These are phyloP conservation scores for Acrocera orbiculus DNA, from an alignment of 2,888 invertebrate species.

Conservation along the genomic window DNA sequence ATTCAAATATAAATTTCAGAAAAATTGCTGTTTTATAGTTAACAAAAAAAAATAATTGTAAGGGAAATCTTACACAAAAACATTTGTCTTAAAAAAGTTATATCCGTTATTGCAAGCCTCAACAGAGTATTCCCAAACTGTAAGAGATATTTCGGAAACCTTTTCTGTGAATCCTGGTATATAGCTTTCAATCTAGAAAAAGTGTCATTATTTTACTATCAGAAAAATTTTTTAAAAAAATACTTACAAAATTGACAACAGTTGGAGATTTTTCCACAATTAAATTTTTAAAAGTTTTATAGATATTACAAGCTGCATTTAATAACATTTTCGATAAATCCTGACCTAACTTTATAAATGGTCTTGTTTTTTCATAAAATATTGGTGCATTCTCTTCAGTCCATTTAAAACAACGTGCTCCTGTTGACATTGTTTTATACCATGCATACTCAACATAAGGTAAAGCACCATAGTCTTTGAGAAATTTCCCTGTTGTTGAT, in stretches of 20 bases:
- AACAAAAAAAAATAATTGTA: no score
- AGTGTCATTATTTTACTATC: constrained; percentile 4
- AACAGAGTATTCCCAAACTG: constrained; percentile 31
- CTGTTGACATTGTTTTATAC: constrained; percentile 40
- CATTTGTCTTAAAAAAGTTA: constrained; percentile 51
- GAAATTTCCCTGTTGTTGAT: constrained; percentile 43
- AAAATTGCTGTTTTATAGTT: no score
- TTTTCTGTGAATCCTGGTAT: constrained; percentile 53
- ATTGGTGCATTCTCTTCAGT: constrained; percentile 50
- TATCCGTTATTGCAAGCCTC: constrained; percentile 37
- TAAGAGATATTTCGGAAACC: constrained; percentile 35
- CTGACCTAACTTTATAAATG: constrained; percentile 41
- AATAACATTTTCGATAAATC: constrained; percentile 38
- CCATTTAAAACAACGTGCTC: constrained; percentile 45
- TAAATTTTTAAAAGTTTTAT: constrained; percentile 33
- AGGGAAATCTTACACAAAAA: constrained; percentile 74
- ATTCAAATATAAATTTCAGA: no score
- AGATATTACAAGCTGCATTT: constrained; percentile 35
- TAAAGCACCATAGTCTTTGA: constrained; percentile 46
- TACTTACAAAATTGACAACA: constrained; percentile 36
- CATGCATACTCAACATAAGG: constrained; percentile 46
- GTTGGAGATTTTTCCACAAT: constrained; percentile 39
- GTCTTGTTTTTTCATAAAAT: constrained; percentile 38
- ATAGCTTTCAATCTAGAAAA: constrained; percentile 45
- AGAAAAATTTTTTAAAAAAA: background rate